Evolutionary conservation across 2,797 vertebrate species (phyloP).

Genomic region (Ispidina picta): DNA sequence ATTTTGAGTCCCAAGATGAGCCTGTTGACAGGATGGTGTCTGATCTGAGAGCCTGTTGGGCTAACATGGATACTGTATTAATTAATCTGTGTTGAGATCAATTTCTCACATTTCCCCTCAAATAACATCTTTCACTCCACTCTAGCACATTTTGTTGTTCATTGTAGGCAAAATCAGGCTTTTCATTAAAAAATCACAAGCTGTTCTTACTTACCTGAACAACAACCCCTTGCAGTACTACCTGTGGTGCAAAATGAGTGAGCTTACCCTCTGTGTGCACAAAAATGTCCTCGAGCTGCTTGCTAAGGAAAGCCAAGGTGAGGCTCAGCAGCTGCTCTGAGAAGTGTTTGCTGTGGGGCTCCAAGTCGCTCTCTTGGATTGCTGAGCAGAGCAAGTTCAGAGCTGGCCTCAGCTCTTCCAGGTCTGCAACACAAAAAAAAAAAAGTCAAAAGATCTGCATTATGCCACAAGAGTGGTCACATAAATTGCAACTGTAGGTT

Average conservation of each 20-base stretch:
- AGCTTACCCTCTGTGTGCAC: slow-evolving; percentile 77
- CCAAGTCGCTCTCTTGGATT: slow-evolving; percentile 87
- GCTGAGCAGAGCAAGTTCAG: slow-evolving; percentile 88
- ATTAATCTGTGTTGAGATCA: neutral
- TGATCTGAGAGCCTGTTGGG: neutral
- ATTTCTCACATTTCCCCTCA: neutral
- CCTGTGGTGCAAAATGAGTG: neutral
- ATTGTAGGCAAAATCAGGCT: neutral
- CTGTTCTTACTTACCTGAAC: neutral
- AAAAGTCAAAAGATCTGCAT: neutral
- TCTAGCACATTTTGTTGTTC: neutral
- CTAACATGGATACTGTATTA: neutral
- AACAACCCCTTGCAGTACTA: no score
- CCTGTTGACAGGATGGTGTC: neutral
- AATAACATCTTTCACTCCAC: neutral
- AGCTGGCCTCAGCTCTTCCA: slow-evolving; percentile 88
- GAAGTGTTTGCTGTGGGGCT: slow-evolving; percentile 92
- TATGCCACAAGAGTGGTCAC: neutral
- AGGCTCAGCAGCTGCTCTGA: slow-evolving; percentile 92
- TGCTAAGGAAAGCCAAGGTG: slow-evolving; percentile 87
- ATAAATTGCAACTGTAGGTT: neutral
- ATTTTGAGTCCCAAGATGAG: neutral
- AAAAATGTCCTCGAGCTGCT: slow-evolving; percentile 85
- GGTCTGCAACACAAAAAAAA: slow-evolving; percentile 69
- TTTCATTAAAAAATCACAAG: neutral